phyloP scores from a whole-genome alignment of 2,113 vertebrate genomes.

The Monopterus albus region DNA sequence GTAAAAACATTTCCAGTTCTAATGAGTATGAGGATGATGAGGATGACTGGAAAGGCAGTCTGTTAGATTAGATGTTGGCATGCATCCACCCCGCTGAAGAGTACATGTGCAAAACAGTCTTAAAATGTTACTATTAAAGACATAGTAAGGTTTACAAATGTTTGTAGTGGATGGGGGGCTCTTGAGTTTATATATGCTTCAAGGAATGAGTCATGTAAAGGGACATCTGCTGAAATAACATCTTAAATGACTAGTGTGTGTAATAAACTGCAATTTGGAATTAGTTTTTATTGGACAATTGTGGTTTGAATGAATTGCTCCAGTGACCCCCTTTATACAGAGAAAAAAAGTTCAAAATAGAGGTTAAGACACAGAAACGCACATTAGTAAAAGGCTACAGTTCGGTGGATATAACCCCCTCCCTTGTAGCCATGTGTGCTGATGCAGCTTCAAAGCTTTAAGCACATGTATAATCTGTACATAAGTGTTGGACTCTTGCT shows the following conservation, averaged over 20 bases:
- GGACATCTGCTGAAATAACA: conserved; percentile 21
- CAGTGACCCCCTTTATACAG: not conserved
- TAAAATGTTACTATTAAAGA: not conserved
- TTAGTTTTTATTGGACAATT: not conserved
- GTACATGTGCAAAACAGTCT: conserved; percentile 1
- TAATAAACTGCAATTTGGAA: not conserved
- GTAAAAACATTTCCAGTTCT: too few relatives aligned
- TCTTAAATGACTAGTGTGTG: not conserved
- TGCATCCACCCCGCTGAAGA: not conserved
- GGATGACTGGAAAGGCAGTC: not conserved
- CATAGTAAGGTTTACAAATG: conserved; percentile 12
- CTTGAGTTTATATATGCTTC: conserved; percentile 12
- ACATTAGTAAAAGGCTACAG: not conserved
- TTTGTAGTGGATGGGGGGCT: conserved; percentile 16
- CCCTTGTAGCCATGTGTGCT: not conserved
- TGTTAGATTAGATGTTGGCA: not conserved
- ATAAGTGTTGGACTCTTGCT: conserved; percentile 8
- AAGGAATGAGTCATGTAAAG: conserved; percentile 30
- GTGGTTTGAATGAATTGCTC: not conserved
- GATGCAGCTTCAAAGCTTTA: not conserved
- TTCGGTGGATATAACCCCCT: conserved; percentile 11
- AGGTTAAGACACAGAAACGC: not conserved
- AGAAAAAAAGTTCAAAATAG: not conserved
- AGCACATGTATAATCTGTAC: conserved; percentile 4
- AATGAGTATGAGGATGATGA: too few relatives aligned